Percentiles rank a stretch among this genome's conserved stretches.
These are phyloP conservation scores for Tachina grossa DNA, from an alignment of 2,888 invertebrate genomes.

Conservation along the genomic window DNA sequence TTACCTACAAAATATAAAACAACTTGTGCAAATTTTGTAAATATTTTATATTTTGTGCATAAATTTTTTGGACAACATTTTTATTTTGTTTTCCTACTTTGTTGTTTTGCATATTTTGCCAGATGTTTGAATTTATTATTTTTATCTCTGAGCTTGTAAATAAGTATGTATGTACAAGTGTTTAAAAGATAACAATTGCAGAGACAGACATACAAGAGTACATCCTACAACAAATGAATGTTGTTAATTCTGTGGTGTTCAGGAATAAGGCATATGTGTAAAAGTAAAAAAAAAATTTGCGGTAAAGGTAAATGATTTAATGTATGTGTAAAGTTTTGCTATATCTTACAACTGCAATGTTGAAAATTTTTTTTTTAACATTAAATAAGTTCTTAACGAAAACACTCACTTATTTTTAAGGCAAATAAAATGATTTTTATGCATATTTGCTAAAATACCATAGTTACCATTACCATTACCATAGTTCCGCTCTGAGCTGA, in stretches of 20 bases:
- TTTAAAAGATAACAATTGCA: conserved; percentile 4
- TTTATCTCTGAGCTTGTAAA: conserved; percentile 15
- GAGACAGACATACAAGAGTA: background rate
- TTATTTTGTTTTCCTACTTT: background rate
- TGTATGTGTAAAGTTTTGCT: too few relatives aligned
- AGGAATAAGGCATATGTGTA: background rate
- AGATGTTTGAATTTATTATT: conserved; percentile 34
- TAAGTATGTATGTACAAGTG: background rate
- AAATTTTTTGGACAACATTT: conserved; percentile 7
- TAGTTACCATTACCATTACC: too few relatives aligned
- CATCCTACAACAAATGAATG: background rate
- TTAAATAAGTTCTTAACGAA: too few relatives aligned
- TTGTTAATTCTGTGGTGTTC: background rate
- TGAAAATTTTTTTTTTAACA: too few relatives aligned
- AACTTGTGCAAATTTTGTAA: conserved; percentile 34
- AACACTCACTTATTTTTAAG: too few relatives aligned
- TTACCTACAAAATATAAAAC: background rate
- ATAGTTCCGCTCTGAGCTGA: too few relatives aligned
- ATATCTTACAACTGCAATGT: too few relatives aligned
- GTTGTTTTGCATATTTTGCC: background rate
- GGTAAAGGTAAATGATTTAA: background rate
- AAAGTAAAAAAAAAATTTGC: too few relatives aligned
- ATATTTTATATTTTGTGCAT: conserved; percentile 20
- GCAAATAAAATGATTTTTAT: too few relatives aligned
- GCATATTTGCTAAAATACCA: too few relatives aligned